Evolutionary conservation across 2,113 vertebrate species (phyloP), one percentile per base, ranked within the genome.

Genomic region (Oreotrochilus melanogaster): DNA sequence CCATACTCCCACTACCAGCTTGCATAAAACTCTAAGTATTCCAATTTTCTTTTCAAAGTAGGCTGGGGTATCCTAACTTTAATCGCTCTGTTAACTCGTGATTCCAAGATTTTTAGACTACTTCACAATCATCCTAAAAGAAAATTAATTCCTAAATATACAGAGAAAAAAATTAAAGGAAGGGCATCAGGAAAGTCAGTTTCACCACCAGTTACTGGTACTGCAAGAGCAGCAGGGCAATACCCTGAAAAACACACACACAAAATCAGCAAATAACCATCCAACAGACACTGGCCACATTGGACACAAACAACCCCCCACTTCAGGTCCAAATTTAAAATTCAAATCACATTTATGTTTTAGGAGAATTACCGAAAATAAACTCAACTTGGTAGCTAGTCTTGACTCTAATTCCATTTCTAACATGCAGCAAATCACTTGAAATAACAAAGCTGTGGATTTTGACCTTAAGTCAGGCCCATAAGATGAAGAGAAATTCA

Each of bases 21-120:
- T 43, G 54, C 43, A 85, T 24, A 60, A 73, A 86, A 88, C 11
- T 18, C 57, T 3, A 50, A 45, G 18, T 12, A 71, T 47, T 58
- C 70, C 42, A 62, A 62, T 88, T 58, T 54, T 69, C 93, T 64
- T 70, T 54, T 76, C 92, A 45, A 85, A 65, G 94, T 45, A 79
- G 81, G 64, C 78, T 79, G 66, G 71, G 78, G 58, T 45, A 87
- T 42, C 86, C 86, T 57, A 48, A 73, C 73, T 95, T 74, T 67
- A 95, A 87, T 57, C 78, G 78, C 43, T 73, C 83, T 69, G 71
- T 83, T 84, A 94, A 67, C 83, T 64, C 15, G 5, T 13, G n/a
- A 61, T 28, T 78, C 57, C 79, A 91, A 70, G 58, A 18, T 61
- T 92, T 81, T 71, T 39, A 60, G 48, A 51, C 19, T 33, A 8